A percentile compares a stretch with the other conserved stretches of the same genome.
Evolutionary conservation across 2,113 vertebrate species (phyloP).

Genomic region (Oreochromis spilurus): DNA sequence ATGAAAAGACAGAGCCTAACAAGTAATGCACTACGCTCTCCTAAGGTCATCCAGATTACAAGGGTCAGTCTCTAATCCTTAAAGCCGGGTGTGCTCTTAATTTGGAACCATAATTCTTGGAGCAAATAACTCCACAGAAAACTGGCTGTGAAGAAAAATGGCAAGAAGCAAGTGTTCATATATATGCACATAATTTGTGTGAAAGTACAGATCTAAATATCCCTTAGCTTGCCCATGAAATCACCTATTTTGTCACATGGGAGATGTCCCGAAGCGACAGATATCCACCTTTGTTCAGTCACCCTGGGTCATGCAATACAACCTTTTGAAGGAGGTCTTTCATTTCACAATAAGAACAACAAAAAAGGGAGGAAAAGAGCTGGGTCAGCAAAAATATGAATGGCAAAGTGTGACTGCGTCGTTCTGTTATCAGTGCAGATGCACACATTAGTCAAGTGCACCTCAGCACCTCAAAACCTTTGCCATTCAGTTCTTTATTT

Average conservation of each 20-base stretch:
- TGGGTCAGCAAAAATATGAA: slow-evolving; percentile 53
- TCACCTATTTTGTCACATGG: background rate
- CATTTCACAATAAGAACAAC: slow-evolving; percentile 30
- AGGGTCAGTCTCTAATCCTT: slow-evolving; percentile 51
- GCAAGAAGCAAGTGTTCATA: background rate
- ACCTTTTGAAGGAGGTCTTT: slow-evolving; percentile 46
- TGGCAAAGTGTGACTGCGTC: slow-evolving; percentile 27
- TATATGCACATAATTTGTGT: slow-evolving; percentile 14
- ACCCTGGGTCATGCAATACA: slow-evolving; percentile 32
- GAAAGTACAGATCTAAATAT: background rate
- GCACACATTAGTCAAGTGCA: slow-evolving; percentile 6
- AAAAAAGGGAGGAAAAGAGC: slow-evolving; percentile 31
- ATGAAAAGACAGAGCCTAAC: slow-evolving; percentile 19
- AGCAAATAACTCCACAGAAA: background rate
- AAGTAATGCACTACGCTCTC: slow-evolving; percentile 10
- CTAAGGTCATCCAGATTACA: slow-evolving; percentile 52
- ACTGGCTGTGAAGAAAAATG: background rate
- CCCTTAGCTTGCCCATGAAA: background rate
- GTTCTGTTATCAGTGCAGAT: slow-evolving; percentile 43
- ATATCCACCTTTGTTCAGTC: slow-evolving; percentile 44
- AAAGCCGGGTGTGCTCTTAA: slow-evolving; percentile 15
- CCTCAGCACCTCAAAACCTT: background rate
- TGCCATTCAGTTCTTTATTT: background rate
- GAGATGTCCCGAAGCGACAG: slow-evolving; percentile 22
- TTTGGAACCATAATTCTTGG: slow-evolving; percentile 15